Conservation (phyloP, 2,888 invertebrate genomes). For the Anoncus sp. region DNA sequence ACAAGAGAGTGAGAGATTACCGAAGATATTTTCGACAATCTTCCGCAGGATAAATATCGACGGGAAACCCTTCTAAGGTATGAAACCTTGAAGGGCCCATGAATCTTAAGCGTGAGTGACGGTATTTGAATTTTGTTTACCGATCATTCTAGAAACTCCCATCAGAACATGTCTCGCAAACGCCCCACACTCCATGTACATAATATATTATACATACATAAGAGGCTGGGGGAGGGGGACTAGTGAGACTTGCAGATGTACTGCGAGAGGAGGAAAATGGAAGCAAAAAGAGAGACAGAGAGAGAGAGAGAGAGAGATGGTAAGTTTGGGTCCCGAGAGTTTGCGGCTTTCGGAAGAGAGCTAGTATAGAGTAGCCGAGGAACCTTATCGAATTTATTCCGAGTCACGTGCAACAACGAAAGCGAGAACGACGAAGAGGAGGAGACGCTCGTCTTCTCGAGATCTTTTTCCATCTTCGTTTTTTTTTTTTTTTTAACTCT, state of each 20-base stretch:
- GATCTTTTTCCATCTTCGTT: slow-evolving; percentile 49
- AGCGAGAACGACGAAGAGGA: slow-evolving; percentile 59
- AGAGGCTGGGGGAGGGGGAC: slow-evolving; percentile 16
- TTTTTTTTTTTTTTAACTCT: slow-evolving; percentile 17
- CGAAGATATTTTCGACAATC: slow-evolving; percentile 12
- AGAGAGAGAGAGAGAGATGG: slow-evolving; percentile 11
- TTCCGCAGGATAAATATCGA: slow-evolving; percentile 19
- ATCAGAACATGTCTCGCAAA: slow-evolving; percentile 39
- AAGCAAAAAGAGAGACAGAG: slow-evolving; percentile 17
- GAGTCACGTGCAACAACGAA: slow-evolving; percentile 71
- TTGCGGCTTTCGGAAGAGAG: slow-evolving; percentile 54
- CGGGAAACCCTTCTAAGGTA: slow-evolving; percentile 61
- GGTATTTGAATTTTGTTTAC: slow-evolving; percentile 18
- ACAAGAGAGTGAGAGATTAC: slow-evolving; percentile 11
- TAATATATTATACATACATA: slow-evolving; percentile 55
- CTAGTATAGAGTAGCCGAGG: slow-evolving; percentile 28
- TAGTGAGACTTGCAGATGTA: slow-evolving; percentile 22
- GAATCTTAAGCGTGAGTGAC: slow-evolving; percentile 41
- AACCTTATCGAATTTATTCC: slow-evolving; percentile 75
- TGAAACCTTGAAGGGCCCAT: slow-evolving; percentile 65
- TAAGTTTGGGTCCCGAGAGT: slow-evolving; percentile 57
- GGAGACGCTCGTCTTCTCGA: slow-evolving; percentile 41
- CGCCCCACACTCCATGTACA: slow-evolving; percentile 60
- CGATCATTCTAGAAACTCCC: slow-evolving; percentile 36
- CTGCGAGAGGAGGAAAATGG: slow-evolving; percentile 26